These are phyloP conservation scores for Petrocephalus zakoni DNA, from an alignment of 2,113 vertebrate species.

Conservation along the genomic window DNA sequence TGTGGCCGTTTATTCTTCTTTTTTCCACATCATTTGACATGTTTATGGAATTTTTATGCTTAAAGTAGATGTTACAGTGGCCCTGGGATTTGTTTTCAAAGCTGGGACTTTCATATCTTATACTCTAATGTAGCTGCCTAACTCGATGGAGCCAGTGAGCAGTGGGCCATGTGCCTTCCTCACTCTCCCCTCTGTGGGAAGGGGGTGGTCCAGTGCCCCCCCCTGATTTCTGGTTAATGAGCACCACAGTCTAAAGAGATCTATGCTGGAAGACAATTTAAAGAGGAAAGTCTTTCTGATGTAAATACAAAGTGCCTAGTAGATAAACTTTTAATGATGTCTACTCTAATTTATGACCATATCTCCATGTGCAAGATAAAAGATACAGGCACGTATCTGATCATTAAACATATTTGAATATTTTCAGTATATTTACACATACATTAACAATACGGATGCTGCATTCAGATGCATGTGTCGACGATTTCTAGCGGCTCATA, in stretches of 20 bases:
- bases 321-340: background rate
- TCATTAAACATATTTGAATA: background rate
- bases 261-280: background rate
- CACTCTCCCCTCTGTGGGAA: background rate
- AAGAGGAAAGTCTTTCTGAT: background rate
- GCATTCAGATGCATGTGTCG: background rate
- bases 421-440: background rate
- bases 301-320: background rate
- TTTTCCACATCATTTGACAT: constrained; percentile 14
- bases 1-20: background rate
- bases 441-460: background rate
- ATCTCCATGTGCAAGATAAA: background rate
- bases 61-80: background rate
- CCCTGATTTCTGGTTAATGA: background rate
- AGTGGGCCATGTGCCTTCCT: background rate
- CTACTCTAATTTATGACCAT: background rate
- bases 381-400: background rate
- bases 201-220: background rate
- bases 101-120: constrained; percentile 12
- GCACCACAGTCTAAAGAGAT: background rate
- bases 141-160: background rate
- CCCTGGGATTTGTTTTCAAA: background rate
- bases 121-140: background rate
- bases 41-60: constrained; percentile 13
- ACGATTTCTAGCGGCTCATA: background rate